Evolutionary conservation across 2,888 invertebrate genomes (phyloP), one percentile per base, ranked within the genome.

Genomic region (Venustoraphidia nigricollis): DNA sequence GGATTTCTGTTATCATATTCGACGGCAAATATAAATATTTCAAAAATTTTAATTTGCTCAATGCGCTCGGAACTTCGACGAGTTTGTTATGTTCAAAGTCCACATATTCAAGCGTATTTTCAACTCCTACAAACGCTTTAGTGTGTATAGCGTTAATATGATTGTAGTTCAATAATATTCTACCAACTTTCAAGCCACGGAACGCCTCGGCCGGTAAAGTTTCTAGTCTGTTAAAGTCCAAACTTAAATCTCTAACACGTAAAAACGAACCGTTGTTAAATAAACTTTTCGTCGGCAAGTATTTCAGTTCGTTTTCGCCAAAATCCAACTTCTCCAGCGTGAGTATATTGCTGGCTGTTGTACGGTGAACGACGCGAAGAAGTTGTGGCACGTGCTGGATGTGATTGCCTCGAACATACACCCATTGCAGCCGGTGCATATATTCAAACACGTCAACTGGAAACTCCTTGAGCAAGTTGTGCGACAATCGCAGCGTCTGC

Each of bases 1-100:
- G 68, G 10, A 83, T 62, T 61, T 75, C 73, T 57, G 73, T 66
- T 58, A 85, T 71, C 59, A 78, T 76, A 68, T 92, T 92, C 60
- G 86, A 84, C 43, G 88, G 84, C 51, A 90, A 66, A 64, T 89
- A 90, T 50, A 91, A 73, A 67, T 87, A 89, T 58, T 86, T 81
- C 44, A 91, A 69, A 52, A 77, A 76, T 54, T 70, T 74, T 52
- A 89, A 69, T 52, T 73, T 72, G 53, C 75, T 75, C 49, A 90
- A 67, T 38, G 86, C 85, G 17, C 17, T 14, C 4, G 90, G 89
- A 56, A 90, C 74, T 45, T 71, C 68, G 36, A 72, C 71, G 54
- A 90, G 70, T 58, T 77, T 76, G 63, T 91, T 91, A 61, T 86
- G 81, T 59, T 90, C 89, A 55, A 90, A 67, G 66, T 90, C 89